Evolutionary conservation across 2,113 vertebrate genomes (phyloP).

Genomic region (Scopus umbretta): DNA sequence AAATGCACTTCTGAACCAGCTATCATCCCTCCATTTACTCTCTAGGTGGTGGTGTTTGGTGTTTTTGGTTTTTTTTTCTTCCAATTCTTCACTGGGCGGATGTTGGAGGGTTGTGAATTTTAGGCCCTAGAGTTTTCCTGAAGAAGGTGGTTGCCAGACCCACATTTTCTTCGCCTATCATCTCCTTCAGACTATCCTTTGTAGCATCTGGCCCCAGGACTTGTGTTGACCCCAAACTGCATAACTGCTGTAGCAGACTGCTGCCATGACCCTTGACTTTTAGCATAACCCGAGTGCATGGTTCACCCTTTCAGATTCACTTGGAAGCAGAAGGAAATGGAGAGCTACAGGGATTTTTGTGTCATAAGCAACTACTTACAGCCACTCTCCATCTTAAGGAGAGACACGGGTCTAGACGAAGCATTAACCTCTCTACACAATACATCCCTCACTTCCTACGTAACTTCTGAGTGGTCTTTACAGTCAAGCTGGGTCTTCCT

Average conservation of each 20-base stretch:
- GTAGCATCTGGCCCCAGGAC: not conserved
- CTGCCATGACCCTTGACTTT: not conserved
- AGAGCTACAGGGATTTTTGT: not conserved
- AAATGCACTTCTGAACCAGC: not conserved
- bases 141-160: not conserved
- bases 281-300: not conserved
- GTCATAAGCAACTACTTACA: not conserved
- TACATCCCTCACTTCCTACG: not conserved
- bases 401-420: not conserved
- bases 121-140: not conserved
- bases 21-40: not conserved
- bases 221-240: not conserved
- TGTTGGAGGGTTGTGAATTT: not conserved
- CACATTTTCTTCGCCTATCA: not conserved
- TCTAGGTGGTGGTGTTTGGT: not conserved
- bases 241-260: not conserved
- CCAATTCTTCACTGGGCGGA: not conserved
- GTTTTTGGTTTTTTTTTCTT: too few species aligned
- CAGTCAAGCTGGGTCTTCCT: not conserved
- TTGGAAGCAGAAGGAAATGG: not conserved
- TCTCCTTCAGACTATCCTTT: not conserved
- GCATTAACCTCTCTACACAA: not conserved
- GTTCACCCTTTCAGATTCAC: not conserved
- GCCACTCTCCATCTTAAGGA: not conserved
- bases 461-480: not conserved